These are phyloP conservation scores for Enoplosus armatus DNA, from an alignment of 2,797 vertebrate genomes.

Conservation along the genomic window DNA sequence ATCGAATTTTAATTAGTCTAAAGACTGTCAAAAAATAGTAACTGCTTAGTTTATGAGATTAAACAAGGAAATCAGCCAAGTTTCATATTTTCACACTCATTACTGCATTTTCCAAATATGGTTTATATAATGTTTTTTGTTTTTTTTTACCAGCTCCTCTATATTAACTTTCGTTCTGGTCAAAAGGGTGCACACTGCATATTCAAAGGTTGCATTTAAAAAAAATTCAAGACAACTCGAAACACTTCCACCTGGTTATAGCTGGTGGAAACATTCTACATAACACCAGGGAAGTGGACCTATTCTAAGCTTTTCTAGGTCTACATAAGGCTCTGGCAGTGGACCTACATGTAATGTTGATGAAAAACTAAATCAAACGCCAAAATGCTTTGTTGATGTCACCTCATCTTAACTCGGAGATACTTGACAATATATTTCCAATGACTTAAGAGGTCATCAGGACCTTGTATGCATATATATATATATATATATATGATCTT, in stretches of 20 bases:
- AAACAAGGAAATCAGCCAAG: background rate
- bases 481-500: background rate
- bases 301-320: background rate
- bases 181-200: background rate
- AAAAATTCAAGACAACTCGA: background rate
- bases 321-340: background rate
- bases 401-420: background rate
- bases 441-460: constrained; percentile 7
- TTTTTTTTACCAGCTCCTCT: too few relatives aligned
- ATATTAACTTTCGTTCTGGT: background rate
- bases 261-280: background rate
- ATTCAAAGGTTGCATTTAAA: background rate
- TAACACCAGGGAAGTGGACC: background rate
- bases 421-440: background rate
- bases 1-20: too few relatives aligned
- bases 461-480: constrained; percentile 4
- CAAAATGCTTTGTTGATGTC: background rate
- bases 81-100: background rate
- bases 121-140: background rate
- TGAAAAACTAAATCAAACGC: background rate
- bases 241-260: background rate
- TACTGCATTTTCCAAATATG: background rate
- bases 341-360: background rate
- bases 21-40: too few relatives aligned
- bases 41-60: too few relatives aligned